phyloP scores from a whole-genome alignment of 2,888 invertebrate species.

The Campoplex nolae region DNA sequence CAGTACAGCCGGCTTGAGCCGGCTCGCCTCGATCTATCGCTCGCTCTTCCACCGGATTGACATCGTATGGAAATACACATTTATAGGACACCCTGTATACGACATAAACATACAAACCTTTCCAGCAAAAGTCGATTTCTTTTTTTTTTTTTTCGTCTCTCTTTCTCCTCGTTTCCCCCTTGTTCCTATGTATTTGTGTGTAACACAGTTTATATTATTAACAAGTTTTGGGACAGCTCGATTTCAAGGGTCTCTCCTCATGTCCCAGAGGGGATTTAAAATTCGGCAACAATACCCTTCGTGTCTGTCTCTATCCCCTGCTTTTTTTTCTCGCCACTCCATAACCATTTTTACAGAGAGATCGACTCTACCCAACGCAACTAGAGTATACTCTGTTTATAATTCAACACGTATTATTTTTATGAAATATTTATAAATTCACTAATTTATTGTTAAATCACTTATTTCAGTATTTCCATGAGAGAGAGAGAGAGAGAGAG shows the following conservation, averaged over 20 bases:
- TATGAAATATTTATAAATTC: neutral
- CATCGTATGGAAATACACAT: neutral
- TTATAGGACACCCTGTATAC: neutral
- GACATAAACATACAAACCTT: neutral
- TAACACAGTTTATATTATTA: conserved; percentile 50
- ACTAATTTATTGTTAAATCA: neutral
- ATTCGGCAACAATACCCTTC: conserved; percentile 49
- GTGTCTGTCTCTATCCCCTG: conserved; percentile 3
- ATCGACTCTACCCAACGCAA: neutral
- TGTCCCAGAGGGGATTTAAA: conserved; percentile 52
- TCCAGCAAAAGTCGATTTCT: neutral
- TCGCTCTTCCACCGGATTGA: neutral
- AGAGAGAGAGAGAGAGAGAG: neutral
- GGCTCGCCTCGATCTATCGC: neutral
- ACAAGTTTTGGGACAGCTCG: conserved; percentile 50
- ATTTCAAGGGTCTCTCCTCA: conserved; percentile 39
- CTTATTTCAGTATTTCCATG: neutral
- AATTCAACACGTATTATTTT: neutral
- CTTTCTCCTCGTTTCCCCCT: neutral
- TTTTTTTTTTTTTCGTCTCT: neutral
- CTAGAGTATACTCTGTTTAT: neutral
- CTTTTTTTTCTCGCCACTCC: conserved; percentile 12
- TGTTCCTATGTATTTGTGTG: neutral
- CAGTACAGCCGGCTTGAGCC: neutral
- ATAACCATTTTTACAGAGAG: conserved; percentile 1